These are phyloP conservation scores for Drosophila subquinaria DNA, from an alignment of 2,888 invertebrate species.

Conservation along the genomic window DNA sequence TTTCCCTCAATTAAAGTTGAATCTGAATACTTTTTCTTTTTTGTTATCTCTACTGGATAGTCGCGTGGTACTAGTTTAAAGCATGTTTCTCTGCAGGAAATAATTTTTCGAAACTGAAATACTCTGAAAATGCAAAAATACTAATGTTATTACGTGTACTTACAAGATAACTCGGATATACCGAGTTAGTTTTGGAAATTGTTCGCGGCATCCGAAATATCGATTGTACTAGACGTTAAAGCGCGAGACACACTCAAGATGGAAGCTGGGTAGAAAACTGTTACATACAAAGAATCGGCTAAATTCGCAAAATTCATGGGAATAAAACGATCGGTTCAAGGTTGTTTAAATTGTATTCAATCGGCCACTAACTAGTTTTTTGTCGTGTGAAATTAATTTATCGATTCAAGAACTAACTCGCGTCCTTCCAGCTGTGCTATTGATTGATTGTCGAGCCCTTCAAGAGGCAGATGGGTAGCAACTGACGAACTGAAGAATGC, in stretches of 20 bases:
- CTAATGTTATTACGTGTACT: conserved; percentile 28
- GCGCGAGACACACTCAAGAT: background rate
- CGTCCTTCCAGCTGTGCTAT: conserved; percentile 6
- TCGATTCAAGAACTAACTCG: background rate
- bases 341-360: background rate
- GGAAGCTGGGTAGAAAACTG: background rate
- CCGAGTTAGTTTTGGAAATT: conserved; percentile 2
- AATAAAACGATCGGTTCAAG: background rate
- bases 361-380: background rate
- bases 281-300: background rate
- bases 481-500: conserved; percentile 3
- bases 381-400: background rate
- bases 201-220: background rate
- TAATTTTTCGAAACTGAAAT: conserved; percentile 95
- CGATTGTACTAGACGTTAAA: background rate
- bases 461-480: conserved; percentile 4
- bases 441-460: conserved; percentile 10
- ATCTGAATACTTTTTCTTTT: conserved; percentile 91
- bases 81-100: conserved; percentile 93
- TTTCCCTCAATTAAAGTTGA: conserved; percentile 93
- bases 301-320: background rate
- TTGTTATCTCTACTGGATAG: conserved; percentile 94
- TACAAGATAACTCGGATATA: conserved; percentile 7
- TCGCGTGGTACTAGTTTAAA: conserved; percentile 92
- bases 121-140: conserved; percentile 88